phyloP scores from a whole-genome alignment of 1,140 invertebrate species.

The Calycopis cecrops region DNA sequence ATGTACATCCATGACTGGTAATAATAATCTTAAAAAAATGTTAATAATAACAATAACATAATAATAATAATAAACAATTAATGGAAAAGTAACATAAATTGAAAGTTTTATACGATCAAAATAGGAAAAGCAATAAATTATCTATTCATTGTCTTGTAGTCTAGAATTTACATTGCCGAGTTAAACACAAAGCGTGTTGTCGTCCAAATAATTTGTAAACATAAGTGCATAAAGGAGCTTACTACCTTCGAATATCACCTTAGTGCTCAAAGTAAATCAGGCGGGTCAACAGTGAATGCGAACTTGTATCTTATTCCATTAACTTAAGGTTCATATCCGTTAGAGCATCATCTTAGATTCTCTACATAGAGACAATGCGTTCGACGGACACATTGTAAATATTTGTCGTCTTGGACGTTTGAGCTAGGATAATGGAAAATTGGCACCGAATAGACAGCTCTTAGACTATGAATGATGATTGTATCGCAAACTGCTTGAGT shows the following conservation, averaged over 20 bases:
- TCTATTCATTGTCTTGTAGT: too few species aligned
- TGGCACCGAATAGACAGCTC: constrained; percentile 46
- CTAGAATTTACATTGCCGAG: too few species aligned
- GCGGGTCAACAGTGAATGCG: constrained; percentile 1
- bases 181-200: too few species aligned
- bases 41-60: too few species aligned
- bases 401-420: constrained; percentile 54
- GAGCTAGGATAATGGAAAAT: constrained; percentile 55
- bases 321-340: constrained; percentile 9
- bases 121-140: too few species aligned
- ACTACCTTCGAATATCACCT: constrained; percentile 15
- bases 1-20: too few species aligned
- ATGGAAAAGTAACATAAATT: too few species aligned
- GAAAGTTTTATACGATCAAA: too few species aligned
- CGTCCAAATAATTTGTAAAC: constrained; percentile 6
- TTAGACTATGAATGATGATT: constrained; percentile 51
- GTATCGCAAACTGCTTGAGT: constrained; percentile 30
- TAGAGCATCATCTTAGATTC: constrained; percentile 21
- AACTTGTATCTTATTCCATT: constrained; percentile 10
- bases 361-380: constrained; percentile 45
- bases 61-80: too few species aligned
- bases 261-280: constrained; percentile 15
- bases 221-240: constrained; percentile 11
- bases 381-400: constrained; percentile 50
- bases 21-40: too few species aligned